Base-by-base conservation (phyloP, 2,888 invertebrate species). In the Melieria picta region DNA sequence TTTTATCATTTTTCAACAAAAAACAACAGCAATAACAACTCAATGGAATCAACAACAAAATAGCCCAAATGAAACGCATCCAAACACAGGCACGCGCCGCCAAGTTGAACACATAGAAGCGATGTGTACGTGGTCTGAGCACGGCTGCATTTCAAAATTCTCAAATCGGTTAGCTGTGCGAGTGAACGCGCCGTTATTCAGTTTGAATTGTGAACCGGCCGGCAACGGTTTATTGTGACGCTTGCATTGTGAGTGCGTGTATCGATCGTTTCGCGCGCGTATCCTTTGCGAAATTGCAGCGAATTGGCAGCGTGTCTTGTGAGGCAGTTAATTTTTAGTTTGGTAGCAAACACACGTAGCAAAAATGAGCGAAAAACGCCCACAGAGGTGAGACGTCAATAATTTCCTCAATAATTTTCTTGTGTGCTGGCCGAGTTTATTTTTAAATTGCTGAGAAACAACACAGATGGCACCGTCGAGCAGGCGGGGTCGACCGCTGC, bases 121-220 rank as follows among this genome's bases (percentile, higher is more conserved):
- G 3, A 30, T 30, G 30, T 30, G 30, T 30, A 30, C 30, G 30
- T 30, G 30, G 30, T 30, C 30, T 30, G 30, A 30, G 30, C 1
- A 30, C 30, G 30, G 30, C 30, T 61, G 60, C 67, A 60, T 52
- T 67, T 67, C 60, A 45, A 67, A 74, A 76, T 77, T 77, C 30
- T 30, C 30, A 30, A 30, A 30, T 30, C 30, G 30, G 30, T 30
- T 30, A 30, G 30, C 30, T 30, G 30, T 30, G 30, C 30, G 30
- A 30, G 30, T 2, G 30, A 30, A 30, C 30, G 30, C 30, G 30
- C 3, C 30, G 30, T 30, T 30, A 3, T 79, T 81, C 79, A 81
- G 81, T 81, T 77, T 65, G 77, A 77, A 76, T 81, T 81, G 77
- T 77, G 79, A 77, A 81, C 79, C 78, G 78, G 81, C 72, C 80